phyloP scores from a whole-genome alignment of 2,797 vertebrate genomes.

The Borostomias antarcticus region DNA sequence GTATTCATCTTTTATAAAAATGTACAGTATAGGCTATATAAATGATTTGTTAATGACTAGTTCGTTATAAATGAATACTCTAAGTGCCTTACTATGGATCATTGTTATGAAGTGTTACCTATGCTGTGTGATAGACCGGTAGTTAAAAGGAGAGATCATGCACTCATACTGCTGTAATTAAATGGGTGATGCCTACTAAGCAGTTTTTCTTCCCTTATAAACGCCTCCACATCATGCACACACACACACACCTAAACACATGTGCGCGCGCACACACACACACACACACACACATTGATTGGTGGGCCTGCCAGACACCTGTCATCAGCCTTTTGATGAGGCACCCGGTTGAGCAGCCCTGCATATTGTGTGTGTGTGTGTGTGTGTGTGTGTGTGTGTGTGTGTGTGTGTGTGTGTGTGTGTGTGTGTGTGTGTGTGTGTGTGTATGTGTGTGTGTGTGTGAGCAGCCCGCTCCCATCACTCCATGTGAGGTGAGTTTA shows the following conservation, averaged over 20 bases:
- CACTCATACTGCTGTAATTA: background rate
- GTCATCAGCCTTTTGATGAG: constrained; percentile 22
- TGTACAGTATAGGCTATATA: too few species aligned
- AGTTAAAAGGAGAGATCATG: background rate
- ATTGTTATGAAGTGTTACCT: background rate
- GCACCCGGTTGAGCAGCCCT: constrained; percentile 15
- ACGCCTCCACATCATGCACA: background rate
- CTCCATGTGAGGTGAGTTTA: constrained; percentile 13
- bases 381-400: constrained; percentile 6
- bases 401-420: background rate
- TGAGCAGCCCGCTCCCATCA: constrained; percentile 5
- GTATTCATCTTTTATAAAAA: too few species aligned
- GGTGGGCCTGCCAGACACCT: constrained; percentile 14
- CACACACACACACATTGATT: constrained; percentile 20
- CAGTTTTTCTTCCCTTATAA: constrained; percentile 1
- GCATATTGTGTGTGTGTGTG: background rate
- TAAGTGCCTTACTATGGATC: background rate
- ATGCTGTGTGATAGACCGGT: background rate
- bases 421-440: background rate
- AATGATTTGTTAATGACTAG: too few species aligned
- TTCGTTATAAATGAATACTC: too few species aligned
- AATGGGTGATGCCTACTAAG: constrained; percentile 11
- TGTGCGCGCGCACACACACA: background rate
- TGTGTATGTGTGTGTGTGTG: background rate
- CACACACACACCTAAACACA: background rate